Evolutionary conservation across 2,888 invertebrate species (phyloP), one percentile per base, ranked within the genome.

Genomic region (Zeuzera pyrina): DNA sequence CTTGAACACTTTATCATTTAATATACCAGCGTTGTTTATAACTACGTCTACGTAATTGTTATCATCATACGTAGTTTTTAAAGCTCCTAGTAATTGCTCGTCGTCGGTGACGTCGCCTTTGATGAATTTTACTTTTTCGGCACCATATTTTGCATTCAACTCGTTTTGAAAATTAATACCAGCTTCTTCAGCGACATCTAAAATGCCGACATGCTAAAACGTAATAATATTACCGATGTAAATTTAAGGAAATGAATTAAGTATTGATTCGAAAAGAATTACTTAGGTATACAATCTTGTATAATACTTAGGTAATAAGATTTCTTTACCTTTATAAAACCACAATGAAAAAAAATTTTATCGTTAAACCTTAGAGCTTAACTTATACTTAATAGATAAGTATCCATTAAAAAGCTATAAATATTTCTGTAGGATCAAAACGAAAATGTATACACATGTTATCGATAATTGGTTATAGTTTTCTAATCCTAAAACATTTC

Each of bases 1-100:
- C 27, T 41, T 41, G 29, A 31, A 41, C 3, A 30, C 15, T 12
- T 15, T 31, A 26, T 41, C 40, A 26, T 41, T 41, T 37, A 37
- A 35, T 5, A 41, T 29, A 6, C 35, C 40, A 15, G 40, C 40
- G 22, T 41, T 41, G 26, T 41, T 41, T 12, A 41, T 31, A 2
- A 41, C 37, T 7, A 28, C 31, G 23, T 40, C 40, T 2, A 40
- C 28, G 12, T 30, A 23, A n/a, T 30, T 31, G 3, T 41, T 10
- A 6, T 35, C n/a, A 6, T 37, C 26, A 1, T 29, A 14, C 4
- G 29, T 29, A 6, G 4, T 16, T 7, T 41, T 37, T 15, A 31
- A 37, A 2, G 33, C 40, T 5, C 23, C 19, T 14, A 31, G 28
- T 3, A 41, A 27, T 21, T 35, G 22, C 2, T 33, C 33, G 2